Base-by-base conservation (phyloP, 2,113 vertebrate genomes). In the Chitala chitala region DNA sequence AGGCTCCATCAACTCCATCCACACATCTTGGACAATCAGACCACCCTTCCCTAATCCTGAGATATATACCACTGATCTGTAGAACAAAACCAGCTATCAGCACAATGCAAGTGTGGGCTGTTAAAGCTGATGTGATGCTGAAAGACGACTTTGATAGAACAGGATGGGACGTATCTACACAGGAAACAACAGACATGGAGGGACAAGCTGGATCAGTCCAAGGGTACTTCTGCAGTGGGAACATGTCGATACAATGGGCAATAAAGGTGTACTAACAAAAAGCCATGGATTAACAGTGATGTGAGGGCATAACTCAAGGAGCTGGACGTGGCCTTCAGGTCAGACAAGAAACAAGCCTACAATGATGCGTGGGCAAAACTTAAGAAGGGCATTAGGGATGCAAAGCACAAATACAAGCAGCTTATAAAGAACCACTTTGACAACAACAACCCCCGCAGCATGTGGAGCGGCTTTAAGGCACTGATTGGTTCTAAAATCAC, bases 401-500 rank as follows among this genome's bases (percentile, higher is more conserved):
- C 51, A 24, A 50, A 70, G 7, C 12, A 10, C 53, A 61, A n/a
- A 50, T 74, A 74, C 36, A 56, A 77, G 71, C 51, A 54, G 33
- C 8, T n/a, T 4, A 69, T 42, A 15, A 31, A 69, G 22, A 40
- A 55, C 20, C 53, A 73, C 20, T 71, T 63, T 53, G 7, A 54
- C 31, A 72, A 72, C 69, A 77, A 72, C 50, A 73, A 61, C 29
- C 63, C 26, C 8, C 26, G 26, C 3, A 36, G 50, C 40, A 77
- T 77, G 63, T 68, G 61, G 63, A 56, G n/a, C 40, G 58, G 33
- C 15, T 54, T 72, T 22, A 71, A 12, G 26, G 29, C 54, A 8
- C 22, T 56, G n/a, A 51, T 40, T 17, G 40, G 59, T 51, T 76
- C 73, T 46, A 79, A 76, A 64, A 51, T 20, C 48, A 51, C 3